Evolutionary conservation across 1,140 invertebrate species (phyloP).

Genomic region (Magallana angulata): DNA sequence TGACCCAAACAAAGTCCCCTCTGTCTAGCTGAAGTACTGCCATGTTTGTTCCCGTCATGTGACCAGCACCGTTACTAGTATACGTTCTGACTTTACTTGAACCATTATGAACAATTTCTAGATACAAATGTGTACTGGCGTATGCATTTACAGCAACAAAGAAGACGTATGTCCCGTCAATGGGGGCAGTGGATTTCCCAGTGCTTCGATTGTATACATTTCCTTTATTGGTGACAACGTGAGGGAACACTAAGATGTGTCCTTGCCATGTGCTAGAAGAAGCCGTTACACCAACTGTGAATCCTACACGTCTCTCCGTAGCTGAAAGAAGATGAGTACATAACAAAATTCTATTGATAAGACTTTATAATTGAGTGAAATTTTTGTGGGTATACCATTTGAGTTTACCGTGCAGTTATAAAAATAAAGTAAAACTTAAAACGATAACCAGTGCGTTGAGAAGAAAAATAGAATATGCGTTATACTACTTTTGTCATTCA

Average conservation of each 20-base stretch:
- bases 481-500: no score
- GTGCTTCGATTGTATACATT: slow-evolving; percentile 13
- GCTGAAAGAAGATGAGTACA: neutral
- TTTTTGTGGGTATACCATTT: no score
- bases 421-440: no score
- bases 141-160: neutral
- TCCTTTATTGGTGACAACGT: slow-evolving; percentile 8
- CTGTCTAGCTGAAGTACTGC: neutral
- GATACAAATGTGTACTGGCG: neutral
- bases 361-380: no score
- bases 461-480: no score
- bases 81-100: neutral
- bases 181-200: neutral
- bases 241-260: neutral
- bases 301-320: neutral
- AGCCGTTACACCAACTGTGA: neutral
- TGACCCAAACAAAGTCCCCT: neutral
- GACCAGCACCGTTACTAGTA: no score
- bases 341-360: no score
- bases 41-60: neutral
- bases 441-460: no score
- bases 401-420: no score
- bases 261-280: neutral
- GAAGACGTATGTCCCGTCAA: neutral
- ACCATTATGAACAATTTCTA: neutral